Evolutionary conservation across 2,113 vertebrate species (phyloP).

Genomic region (Piliocolobus tephrosceles): DNA sequence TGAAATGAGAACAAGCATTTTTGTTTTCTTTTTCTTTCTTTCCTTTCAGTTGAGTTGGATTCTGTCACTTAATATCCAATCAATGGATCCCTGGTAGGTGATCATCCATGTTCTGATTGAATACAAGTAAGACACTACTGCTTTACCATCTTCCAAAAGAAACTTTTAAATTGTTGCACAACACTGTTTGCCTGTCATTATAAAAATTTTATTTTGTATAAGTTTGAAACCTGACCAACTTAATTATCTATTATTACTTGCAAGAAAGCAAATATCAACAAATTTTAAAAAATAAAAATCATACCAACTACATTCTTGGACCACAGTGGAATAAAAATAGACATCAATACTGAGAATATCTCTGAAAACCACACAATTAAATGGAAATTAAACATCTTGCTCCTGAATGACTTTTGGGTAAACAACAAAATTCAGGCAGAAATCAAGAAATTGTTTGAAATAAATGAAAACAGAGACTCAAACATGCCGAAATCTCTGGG

Average conservation of each 20-base stretch:
- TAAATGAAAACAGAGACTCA: too few relatives aligned
- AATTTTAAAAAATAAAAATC: too few relatives aligned
- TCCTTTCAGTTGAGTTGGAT: neutral
- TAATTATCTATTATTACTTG: neutral
- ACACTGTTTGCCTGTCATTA: neutral
- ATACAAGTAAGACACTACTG: neutral
- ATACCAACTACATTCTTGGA: too few relatives aligned
- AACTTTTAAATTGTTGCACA: neutral
- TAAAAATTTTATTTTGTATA: neutral
- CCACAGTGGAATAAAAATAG: too few relatives aligned
- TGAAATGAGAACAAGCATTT: neutral
- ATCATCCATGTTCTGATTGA: neutral
- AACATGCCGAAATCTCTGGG: too few relatives aligned
- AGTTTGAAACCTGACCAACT: conserved; percentile 3
- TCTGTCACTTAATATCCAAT: neutral
- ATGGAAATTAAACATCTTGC: too few relatives aligned
- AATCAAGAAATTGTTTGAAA: too few relatives aligned
- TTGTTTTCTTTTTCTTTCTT: neutral
- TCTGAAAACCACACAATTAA: too few relatives aligned
- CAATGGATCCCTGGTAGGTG: neutral
- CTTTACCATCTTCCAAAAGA: neutral
- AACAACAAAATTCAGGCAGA: too few relatives aligned
- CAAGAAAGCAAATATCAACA: too few relatives aligned
- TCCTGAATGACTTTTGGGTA: too few relatives aligned
- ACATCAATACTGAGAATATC: too few relatives aligned